Percentiles rank a stretch among this genome's conserved stretches.
phyloP scores from a whole-genome alignment of 53 echinoderm and acorn worm species.

The Echinarachnius parma region DNA sequence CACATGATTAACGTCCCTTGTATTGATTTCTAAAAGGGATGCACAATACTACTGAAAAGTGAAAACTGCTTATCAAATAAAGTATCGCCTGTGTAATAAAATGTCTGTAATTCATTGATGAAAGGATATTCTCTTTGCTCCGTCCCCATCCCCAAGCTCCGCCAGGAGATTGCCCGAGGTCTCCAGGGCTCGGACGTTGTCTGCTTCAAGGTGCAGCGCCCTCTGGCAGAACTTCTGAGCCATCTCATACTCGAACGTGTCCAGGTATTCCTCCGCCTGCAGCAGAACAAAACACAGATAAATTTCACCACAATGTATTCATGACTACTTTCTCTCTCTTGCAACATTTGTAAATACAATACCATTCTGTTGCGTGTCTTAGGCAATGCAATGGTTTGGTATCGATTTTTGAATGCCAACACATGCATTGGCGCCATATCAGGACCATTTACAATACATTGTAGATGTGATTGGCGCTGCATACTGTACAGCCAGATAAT shows the following conservation, averaged over 20 bases:
- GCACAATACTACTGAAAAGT: too few species aligned
- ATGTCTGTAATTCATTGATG: too few species aligned
- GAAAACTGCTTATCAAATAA: too few species aligned
- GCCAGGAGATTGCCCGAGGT: conserved; percentile 68
- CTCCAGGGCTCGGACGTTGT: conserved; percentile 69
- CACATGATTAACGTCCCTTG: too few species aligned
- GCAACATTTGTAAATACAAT: background rate
- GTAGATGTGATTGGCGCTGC: too few species aligned
- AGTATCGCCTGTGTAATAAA: too few species aligned
- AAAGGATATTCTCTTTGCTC: conserved; percentile 96
- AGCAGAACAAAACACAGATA: background rate
- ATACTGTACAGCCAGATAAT: too few species aligned
- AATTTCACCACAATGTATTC: background rate
- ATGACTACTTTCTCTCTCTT: background rate
- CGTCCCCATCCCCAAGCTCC: conserved; percentile 77
- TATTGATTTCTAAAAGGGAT: too few species aligned
- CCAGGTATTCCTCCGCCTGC: conserved; percentile 80
- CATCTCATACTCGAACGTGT: conserved; percentile 80
- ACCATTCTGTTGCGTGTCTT: background rate
- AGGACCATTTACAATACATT: too few species aligned
- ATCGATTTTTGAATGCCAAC: too few species aligned
- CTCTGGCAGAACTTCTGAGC: conserved; percentile 84
- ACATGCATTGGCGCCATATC: too few species aligned
- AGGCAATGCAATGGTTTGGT: background rate
- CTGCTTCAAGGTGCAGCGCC: conserved; percentile 77